Percentiles rank a stretch among this genome's conserved stretches.
These are phyloP conservation scores for Epinotia bilunana DNA, from an alignment of 2,888 invertebrate genomes.

Conservation along the genomic window DNA sequence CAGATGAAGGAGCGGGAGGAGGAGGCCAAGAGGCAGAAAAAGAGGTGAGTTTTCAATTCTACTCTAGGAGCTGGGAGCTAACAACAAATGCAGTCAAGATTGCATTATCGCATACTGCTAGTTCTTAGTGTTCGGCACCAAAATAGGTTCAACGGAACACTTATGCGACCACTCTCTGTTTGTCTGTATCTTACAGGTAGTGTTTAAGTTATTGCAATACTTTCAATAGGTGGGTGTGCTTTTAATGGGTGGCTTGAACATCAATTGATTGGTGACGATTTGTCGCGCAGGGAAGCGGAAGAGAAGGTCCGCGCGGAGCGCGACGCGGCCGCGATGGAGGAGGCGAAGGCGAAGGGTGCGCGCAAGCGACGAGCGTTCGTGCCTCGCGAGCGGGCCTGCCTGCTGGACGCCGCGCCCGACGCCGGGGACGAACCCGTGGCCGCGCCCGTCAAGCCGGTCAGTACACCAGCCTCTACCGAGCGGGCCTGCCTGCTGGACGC, in stretches of 20 bases:
- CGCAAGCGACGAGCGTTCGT: conserved; percentile 80
- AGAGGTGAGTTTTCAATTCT: conserved; percentile 75
- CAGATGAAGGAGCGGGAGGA: conserved; percentile 78
- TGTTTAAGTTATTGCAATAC: no score
- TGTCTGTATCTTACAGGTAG: no score
- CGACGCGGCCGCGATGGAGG: conserved; percentile 66
- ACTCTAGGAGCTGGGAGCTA: no score
- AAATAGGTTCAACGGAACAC: no score
- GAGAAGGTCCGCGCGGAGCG: conserved; percentile 62
- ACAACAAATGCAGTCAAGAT: no score
- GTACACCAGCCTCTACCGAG: conserved; percentile 59
- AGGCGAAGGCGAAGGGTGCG: conserved; percentile 57
- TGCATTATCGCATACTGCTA: no score
- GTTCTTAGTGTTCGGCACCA: no score
- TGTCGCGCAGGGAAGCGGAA: conserved; percentile 61
- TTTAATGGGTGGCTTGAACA: no score
- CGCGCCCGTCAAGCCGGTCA: conserved; percentile 57
- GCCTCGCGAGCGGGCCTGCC: conserved; percentile 85
- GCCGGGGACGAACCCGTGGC: conserved; percentile 72
- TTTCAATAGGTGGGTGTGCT: no score
- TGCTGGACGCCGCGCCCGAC: conserved; percentile 74
- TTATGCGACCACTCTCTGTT: no score
- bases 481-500: conserved; percentile 81
- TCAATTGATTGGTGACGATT: no score
- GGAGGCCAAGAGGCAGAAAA: conserved; percentile 85